phyloP scores from a whole-genome alignment of 2,797 vertebrate species.

The Calcarius lapponicus region DNA sequence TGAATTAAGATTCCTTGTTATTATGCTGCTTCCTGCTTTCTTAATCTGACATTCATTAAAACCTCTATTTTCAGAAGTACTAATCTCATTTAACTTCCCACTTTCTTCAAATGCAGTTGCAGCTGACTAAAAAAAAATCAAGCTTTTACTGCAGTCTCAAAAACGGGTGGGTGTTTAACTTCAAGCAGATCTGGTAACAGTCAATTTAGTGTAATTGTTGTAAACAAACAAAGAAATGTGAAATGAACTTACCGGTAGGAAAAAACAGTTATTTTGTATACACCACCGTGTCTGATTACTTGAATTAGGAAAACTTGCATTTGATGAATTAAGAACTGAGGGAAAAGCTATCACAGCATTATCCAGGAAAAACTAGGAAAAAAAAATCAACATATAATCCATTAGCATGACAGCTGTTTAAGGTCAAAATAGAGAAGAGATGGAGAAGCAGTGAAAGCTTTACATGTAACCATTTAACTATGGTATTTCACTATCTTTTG shows the following conservation, averaged over 20 bases:
- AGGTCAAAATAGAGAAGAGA: neutral
- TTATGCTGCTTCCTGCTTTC: neutral
- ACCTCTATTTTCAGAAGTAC: neutral
- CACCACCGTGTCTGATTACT: slow-evolving; percentile 77
- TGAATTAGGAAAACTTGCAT: slow-evolving; percentile 78
- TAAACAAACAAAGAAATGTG: neutral
- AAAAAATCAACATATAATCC: slow-evolving; percentile 55
- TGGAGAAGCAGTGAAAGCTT: neutral
- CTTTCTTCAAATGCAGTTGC: neutral
- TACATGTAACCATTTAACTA: neutral
- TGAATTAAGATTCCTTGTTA: neutral
- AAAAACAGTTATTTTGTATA: slow-evolving; percentile 88
- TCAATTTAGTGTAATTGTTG: neutral
- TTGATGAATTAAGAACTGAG: slow-evolving; percentile 85
- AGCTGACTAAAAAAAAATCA: neutral
- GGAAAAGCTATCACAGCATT: slow-evolving; percentile 72
- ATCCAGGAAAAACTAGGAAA: slow-evolving; percentile 90
- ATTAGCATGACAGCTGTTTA: slow-evolving; percentile 6
- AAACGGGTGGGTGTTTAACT: slow-evolving; percentile 14
- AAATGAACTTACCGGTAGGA: slow-evolving; percentile 90
- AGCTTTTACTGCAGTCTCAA: neutral
- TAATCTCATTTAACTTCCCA: neutral
- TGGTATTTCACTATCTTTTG: neutral
- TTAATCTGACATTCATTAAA: neutral
- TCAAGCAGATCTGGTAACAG: neutral